Evolutionary conservation across 2,113 vertebrate genomes (phyloP).

Genomic region (Ploceus nigricollis): DNA sequence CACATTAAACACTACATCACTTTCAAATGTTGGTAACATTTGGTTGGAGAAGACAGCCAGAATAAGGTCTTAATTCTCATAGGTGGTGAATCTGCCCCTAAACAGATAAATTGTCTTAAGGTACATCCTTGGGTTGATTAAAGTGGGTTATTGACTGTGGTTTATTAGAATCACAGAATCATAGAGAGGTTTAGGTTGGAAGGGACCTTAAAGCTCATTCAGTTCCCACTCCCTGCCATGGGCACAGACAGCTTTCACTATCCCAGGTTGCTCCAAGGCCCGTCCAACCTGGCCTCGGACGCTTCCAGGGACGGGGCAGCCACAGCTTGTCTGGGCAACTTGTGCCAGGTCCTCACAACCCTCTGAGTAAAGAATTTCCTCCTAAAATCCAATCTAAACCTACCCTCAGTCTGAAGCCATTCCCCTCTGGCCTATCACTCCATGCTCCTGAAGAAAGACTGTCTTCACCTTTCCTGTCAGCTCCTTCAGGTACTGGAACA

Average conservation of each 20-base stretch:
- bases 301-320: not conserved
- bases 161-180: not conserved
- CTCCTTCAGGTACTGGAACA: not conserved
- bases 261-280: not conserved
- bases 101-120: not conserved
- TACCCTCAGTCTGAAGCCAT: not conserved
- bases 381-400: not conserved
- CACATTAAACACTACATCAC: not conserved
- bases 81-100: not conserved
- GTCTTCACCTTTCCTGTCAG: not conserved
- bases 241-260: not conserved
- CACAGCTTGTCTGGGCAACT: not conserved
- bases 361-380: not conserved
- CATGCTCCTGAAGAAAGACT: accelerated
- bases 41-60: not conserved
- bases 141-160: not conserved
- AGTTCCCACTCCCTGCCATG: accelerated
- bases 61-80: not conserved
- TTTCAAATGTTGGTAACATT: not conserved
- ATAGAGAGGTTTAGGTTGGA: not conserved
- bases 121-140: not conserved
- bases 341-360: accelerated
- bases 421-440: not conserved
- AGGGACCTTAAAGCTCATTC: not conserved
- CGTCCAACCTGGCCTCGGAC: accelerated